Percentiles rank a stretch among this genome's conserved stretches.
phyloP scores from a whole-genome alignment of 2,797 vertebrate genomes.

The Pipistrellus pipistrellus region DNA sequence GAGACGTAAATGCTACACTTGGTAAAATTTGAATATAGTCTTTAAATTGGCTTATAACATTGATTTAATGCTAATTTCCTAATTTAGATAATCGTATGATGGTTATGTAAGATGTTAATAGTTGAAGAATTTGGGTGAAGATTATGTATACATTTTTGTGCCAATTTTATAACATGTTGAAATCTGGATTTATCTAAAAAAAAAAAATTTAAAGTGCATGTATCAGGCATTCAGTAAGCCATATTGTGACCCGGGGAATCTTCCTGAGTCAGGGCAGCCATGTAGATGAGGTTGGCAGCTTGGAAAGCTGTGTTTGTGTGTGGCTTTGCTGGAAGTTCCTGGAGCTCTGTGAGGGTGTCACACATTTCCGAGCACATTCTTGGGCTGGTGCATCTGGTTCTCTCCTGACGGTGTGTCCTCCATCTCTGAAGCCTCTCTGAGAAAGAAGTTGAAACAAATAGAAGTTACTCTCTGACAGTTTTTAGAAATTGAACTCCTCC shows the following conservation, averaged over 20 bases:
- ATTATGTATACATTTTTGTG: not conserved
- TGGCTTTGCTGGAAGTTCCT: not conserved
- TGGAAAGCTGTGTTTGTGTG: not conserved
- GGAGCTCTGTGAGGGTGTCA: not conserved
- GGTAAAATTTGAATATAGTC: constrained; percentile 19
- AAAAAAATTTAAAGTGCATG: not conserved
- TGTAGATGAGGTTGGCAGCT: not conserved
- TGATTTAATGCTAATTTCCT: constrained; percentile 13
- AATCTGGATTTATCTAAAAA: constrained; percentile 54
- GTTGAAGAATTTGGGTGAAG: constrained; percentile 32
- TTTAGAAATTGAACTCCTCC: not conserved
- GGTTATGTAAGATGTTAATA: not conserved
- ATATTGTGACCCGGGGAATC: not conserved
- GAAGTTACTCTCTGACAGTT: constrained; percentile 1
- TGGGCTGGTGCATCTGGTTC: not conserved
- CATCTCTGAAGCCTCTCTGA: not conserved
- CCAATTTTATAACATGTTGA: constrained; percentile 33
- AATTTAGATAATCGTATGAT: not conserved
- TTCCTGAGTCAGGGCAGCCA: not conserved
- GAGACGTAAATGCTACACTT: not conserved
- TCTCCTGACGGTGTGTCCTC: not conserved
- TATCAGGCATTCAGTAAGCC: not conserved
- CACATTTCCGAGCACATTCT: not conserved
- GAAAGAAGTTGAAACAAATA: constrained; percentile 3
- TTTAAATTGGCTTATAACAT: constrained; percentile 17